Evolutionary conservation across 2,797 vertebrate species (phyloP).

Genomic region (Gymnoscopelus braueri): DNA sequence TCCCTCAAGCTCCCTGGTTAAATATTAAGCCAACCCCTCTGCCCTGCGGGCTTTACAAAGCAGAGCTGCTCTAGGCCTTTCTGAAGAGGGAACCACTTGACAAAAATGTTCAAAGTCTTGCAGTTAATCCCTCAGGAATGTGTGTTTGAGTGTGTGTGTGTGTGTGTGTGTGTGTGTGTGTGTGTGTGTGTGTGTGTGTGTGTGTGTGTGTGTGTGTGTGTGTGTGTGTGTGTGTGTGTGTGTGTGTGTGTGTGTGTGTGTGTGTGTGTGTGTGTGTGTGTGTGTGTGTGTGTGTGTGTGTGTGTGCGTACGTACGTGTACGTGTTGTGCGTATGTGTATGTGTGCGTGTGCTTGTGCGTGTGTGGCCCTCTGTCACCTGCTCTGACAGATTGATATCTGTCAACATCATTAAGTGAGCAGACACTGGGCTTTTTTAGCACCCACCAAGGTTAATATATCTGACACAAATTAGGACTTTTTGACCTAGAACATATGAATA

Average conservation of each 20-base stretch:
- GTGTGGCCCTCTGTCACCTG: neutral
- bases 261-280: slow-evolving; percentile 36
- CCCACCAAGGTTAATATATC: too few species aligned
- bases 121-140: slow-evolving; percentile 67
- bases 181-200: neutral
- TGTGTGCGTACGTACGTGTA: neutral
- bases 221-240: neutral
- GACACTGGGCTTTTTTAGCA: too few species aligned
- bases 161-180: neutral
- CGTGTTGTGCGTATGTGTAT: neutral
- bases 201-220: neutral
- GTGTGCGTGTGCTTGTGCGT: neutral
- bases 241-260: neutral
- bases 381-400: too few species aligned
- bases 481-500: too few species aligned
- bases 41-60: slow-evolving; percentile 76
- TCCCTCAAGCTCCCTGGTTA: slow-evolving; percentile 88
- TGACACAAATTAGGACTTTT: too few species aligned
- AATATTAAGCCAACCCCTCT: slow-evolving; percentile 87
- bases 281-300: slow-evolving; percentile 35
- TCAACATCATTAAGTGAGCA: too few species aligned
- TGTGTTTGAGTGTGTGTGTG: slow-evolving; percentile 27
- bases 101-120: slow-evolving; percentile 62
- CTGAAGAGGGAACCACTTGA: slow-evolving; percentile 71
- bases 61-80: slow-evolving; percentile 76